These are phyloP conservation scores for Pammene aurita DNA, from an alignment of 2,888 invertebrate species.

Conservation along the genomic window DNA sequence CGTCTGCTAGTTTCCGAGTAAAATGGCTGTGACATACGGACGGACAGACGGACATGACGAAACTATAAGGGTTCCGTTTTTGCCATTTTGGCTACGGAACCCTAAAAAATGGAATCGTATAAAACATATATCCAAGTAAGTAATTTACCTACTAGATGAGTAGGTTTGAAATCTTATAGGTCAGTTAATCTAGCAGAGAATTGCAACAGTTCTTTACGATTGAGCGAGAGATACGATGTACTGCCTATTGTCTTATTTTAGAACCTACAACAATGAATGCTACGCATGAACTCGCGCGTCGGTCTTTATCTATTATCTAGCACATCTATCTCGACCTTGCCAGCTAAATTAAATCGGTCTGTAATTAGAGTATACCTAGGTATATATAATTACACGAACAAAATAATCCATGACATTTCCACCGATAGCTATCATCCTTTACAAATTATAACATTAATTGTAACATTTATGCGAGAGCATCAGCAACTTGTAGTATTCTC, in stretches of 20 bases:
- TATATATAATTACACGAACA: constrained; percentile 11
- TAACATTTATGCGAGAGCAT: neutral
- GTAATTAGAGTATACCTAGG: constrained; percentile 35
- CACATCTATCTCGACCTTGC: constrained; percentile 51
- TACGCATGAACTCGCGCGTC: constrained; percentile 50
- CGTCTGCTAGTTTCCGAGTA: too few relatives aligned
- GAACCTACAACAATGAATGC: constrained; percentile 58
- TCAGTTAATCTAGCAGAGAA: constrained; percentile 29
- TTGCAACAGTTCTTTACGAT: constrained; percentile 53
- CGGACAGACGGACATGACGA: too few relatives aligned
- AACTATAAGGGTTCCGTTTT: too few relatives aligned
- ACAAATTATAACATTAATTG: too few relatives aligned
- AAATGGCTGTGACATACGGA: too few relatives aligned
- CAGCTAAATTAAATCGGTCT: constrained; percentile 44
- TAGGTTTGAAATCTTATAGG: constrained; percentile 19
- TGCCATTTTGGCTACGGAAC: too few relatives aligned
- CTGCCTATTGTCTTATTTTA: constrained; percentile 60
- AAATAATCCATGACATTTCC: constrained; percentile 6
- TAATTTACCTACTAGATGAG: neutral
- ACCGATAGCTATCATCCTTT: neutral
- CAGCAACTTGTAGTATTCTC: neutral
- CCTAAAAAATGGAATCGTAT: too few relatives aligned
- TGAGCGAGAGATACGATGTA: constrained; percentile 50
- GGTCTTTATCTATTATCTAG: constrained; percentile 41
- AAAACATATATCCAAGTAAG: too few relatives aligned